Conservation (phyloP, 2,113 vertebrate genomes). For the Poeciliopsis turrubarensis region DNA sequence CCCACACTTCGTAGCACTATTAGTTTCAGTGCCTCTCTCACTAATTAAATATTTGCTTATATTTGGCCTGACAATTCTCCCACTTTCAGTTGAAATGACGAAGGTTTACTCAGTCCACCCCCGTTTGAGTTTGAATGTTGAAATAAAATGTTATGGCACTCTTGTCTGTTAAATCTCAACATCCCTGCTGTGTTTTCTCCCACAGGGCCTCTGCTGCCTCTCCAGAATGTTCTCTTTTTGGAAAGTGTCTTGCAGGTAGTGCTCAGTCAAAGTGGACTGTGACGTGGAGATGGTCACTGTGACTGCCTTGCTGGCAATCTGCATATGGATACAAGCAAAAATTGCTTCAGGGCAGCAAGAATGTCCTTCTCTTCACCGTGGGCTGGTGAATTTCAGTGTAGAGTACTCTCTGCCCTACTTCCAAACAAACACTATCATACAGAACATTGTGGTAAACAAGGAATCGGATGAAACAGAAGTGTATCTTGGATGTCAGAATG, state of each 20-base stretch:
- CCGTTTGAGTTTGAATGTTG: slow-evolving; percentile 4
- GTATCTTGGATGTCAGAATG: slow-evolving; percentile 88
- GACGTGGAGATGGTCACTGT: slow-evolving; percentile 77
- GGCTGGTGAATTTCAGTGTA: slow-evolving; percentile 79
- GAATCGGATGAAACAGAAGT: slow-evolving; percentile 14
- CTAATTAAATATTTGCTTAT: not conserved
- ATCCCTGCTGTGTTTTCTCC: slow-evolving; percentile 39
- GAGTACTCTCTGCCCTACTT: slow-evolving; percentile 81
- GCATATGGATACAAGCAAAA: slow-evolving; percentile 73
- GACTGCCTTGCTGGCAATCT: slow-evolving; percentile 69
- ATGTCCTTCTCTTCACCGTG: slow-evolving; percentile 73
- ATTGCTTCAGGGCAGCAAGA: slow-evolving; percentile 55
- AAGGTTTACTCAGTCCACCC: slow-evolving; percentile 28
- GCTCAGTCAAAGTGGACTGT: slow-evolving; percentile 38
- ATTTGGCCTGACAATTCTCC: not conserved
- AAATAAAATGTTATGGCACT: slow-evolving; percentile 1
- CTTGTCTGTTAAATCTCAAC: slow-evolving; percentile 37
- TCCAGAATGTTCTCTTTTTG: slow-evolving; percentile 62
- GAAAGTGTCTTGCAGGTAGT: slow-evolving; percentile 62
- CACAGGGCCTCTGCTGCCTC: slow-evolving; percentile 44
- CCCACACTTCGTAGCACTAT: not conserved
- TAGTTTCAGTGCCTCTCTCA: not conserved
- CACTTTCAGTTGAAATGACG: slow-evolving; percentile 22
- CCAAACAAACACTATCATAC: slow-evolving; percentile 74
- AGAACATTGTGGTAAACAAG: slow-evolving; percentile 80